Base-by-base conservation (phyloP, 2,113 vertebrate species). In the Agapornis roseicollis region DNA sequence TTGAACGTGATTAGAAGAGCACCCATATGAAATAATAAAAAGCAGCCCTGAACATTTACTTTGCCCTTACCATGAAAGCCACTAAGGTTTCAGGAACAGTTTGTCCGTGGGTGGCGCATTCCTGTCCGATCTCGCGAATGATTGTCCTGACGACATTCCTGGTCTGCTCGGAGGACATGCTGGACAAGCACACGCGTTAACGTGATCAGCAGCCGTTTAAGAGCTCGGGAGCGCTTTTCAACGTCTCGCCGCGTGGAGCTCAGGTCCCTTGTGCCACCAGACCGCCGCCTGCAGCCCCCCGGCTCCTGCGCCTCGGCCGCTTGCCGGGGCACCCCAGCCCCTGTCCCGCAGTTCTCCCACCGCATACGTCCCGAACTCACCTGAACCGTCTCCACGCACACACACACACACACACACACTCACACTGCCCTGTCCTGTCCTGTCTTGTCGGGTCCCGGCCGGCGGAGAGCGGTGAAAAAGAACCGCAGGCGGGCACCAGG, bases 51-150 rank as follows among this genome's bases (percentile, higher is more conserved):
- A 80, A 24, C 25, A 44, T 56, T 61, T 23, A 29, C 42, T 29
- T 44, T 18, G 71, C 13, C 10, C 97, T 98, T 94, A 99, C 99
- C 99, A 99, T 97, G 90, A 99, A 99, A 6, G 98, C 98, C 71
- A 98, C 98, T 90, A 99, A 71, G 12, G 98, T 98, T 94, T 99
- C 98, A 1, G 98, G 97, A 53, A 98, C 94, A 0, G 47, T 82
- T 4, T 98, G 96, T 79, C 98, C 99, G 39, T 47, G 97, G 39
- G 70, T 69, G 0, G 96, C 94, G 66, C 99, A 99, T 94, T 98
- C 94, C 77, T 97, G 97, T 3, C 94, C 97, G 44, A 99, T 98
- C 55, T 98, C 97, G 6, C 97, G 79, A 53, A 99, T 98, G 1
- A 99, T 98, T 63, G 83, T 97, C 96, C 97, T 98, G 77, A 99